Conservation (phyloP, 2,113 vertebrate genomes). For the Colaptes auratus region DNA sequence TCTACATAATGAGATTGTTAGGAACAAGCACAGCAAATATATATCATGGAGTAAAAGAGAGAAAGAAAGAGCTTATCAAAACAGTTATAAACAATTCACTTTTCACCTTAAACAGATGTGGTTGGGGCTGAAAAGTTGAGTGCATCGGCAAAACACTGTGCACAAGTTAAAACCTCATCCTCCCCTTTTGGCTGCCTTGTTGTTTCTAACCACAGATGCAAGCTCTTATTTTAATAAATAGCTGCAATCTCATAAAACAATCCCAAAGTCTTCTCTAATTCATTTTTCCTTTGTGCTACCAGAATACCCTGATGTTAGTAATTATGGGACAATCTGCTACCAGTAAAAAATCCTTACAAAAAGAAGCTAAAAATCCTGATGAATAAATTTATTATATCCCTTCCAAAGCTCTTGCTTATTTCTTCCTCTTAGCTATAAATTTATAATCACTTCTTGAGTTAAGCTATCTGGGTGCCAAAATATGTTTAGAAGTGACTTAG, state of each 20-base stretch:
- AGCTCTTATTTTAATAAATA: background rate
- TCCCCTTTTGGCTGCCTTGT: background rate
- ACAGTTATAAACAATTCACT: background rate
- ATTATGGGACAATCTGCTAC: background rate
- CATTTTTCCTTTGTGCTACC: background rate
- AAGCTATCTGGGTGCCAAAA: background rate
- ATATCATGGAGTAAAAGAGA: background rate
- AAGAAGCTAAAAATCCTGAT: background rate
- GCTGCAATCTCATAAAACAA: background rate
- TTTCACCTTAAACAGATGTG: background rate
- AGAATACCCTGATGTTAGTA: background rate
- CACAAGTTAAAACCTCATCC: background rate
- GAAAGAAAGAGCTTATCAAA: background rate
- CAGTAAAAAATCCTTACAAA: background rate
- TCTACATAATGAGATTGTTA: background rate
- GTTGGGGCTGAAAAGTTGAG: background rate
- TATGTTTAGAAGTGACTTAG: background rate
- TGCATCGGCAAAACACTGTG: background rate
- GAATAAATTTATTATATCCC: background rate
- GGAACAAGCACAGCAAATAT: background rate
- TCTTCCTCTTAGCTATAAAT: background rate
- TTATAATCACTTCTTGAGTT: background rate
- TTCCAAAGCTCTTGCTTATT: background rate
- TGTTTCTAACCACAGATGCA: background rate
- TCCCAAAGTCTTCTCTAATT: background rate